These are phyloP conservation scores for Pseudomyrmex gracilis DNA, from an alignment of 1,140 invertebrate species.

Conservation along the genomic window DNA sequence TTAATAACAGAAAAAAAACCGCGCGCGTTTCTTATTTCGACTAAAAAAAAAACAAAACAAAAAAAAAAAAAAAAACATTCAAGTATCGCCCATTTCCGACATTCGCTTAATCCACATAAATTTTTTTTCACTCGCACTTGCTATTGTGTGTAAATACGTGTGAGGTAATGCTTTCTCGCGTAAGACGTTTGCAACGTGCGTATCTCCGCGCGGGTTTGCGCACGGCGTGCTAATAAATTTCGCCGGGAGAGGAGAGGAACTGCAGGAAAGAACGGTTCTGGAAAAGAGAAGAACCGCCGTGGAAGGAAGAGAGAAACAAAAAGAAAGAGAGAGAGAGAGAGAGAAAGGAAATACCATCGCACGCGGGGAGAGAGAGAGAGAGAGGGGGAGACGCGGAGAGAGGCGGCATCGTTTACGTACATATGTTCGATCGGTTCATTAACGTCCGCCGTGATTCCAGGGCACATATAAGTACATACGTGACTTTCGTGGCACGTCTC, in stretches of 20 bases:
- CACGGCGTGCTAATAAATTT: slow-evolving; percentile 56
- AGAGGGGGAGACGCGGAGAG: slow-evolving; percentile 25
- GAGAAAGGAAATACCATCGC: slow-evolving; percentile 39
- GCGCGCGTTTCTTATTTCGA: too few species aligned
- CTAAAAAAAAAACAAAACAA: background rate
- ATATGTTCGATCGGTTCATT: slow-evolving; percentile 65
- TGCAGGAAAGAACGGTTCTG: background rate
- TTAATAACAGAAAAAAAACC: too few species aligned
- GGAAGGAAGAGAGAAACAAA: slow-evolving; percentile 13
- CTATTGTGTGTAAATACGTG: slow-evolving; percentile 58
- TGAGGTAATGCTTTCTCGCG: slow-evolving; percentile 42
- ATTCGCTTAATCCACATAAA: slow-evolving; percentile 47
- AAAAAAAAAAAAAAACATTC: background rate
- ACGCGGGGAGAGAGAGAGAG: slow-evolving; percentile 45
- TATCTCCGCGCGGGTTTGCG: slow-evolving; percentile 28
- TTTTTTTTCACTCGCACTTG: slow-evolving; percentile 32
- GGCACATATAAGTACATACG: background rate
- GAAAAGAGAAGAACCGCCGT: slow-evolving; percentile 9
- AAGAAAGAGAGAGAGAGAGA: too few species aligned
- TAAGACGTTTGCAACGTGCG: background rate
- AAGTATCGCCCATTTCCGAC: background rate
- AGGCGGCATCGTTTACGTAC: slow-evolving; percentile 59
- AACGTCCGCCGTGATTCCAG: slow-evolving; percentile 52
- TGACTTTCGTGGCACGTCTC: slow-evolving; percentile 23
- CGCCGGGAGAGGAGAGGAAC: background rate